phyloP scores from a whole-genome alignment of 2,113 vertebrate species.

The Pachycephala philippinensis region DNA sequence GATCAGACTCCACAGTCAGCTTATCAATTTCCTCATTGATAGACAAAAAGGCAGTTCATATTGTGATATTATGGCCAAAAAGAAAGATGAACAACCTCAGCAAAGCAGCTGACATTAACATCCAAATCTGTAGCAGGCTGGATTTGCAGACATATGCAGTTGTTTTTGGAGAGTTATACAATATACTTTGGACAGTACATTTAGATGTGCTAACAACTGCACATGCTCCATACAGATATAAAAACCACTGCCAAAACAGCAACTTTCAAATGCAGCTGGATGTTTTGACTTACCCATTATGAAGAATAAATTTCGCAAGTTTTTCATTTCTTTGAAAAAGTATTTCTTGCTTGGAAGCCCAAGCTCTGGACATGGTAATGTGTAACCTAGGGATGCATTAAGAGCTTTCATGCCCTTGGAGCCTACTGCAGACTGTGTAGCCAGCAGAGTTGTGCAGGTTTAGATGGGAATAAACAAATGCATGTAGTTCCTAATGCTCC shows the following conservation, averaged over 20 bases:
- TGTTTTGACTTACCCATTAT: not conserved
- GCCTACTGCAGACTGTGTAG: not conserved
- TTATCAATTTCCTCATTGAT: constrained; percentile 59
- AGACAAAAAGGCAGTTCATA: constrained; percentile 57
- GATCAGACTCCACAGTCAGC: constrained; percentile 48
- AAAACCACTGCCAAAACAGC: not conserved
- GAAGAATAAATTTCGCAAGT: not conserved
- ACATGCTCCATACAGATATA: not conserved
- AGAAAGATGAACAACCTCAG: constrained; percentile 53
- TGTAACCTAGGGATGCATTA: not conserved
- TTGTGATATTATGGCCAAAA: constrained; percentile 36
- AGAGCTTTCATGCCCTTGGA: not conserved
- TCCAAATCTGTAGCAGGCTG: constrained; percentile 7
- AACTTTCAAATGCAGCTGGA: not conserved
- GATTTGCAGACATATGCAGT: not conserved
- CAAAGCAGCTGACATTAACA: constrained; percentile 25
- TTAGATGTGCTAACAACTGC: not conserved
- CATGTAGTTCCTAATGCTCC: not conserved
- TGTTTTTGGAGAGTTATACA: not conserved
- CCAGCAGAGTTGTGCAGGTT: not conserved
- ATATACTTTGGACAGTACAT: not conserved
- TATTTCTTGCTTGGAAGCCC: not conserved
- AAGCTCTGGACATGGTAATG: not conserved
- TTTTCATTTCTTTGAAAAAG: not conserved
- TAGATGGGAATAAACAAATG: not conserved